Base-by-base conservation (phyloP, 2,113 vertebrate genomes). In the Hyperopisus bebe region DNA sequence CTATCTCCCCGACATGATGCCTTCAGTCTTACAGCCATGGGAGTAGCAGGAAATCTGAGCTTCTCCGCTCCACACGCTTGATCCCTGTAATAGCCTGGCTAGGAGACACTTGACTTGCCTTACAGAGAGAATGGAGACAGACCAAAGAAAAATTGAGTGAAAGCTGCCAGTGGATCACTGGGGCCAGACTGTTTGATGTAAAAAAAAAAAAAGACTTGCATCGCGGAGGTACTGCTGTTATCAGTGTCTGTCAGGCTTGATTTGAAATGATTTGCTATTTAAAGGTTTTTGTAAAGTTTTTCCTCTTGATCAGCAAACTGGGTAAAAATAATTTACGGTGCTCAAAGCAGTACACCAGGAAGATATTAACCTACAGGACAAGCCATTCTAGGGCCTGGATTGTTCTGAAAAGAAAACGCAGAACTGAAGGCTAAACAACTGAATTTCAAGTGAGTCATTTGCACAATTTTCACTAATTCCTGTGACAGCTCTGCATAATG, bases 241-340 rank as follows among this genome's bases (percentile, higher is more conserved):
- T 53, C 50, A 77, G 88, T 85, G 82, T 88, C 92, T 91, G 91
- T 91, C 90, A 88, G 91, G 88, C 92, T 80, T 86, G 89, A 90
- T 86, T 90, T 90, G 88, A 53, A 85, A 88, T 44, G 0, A 39
- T 90, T 91, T 15, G 1, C 87, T 90, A 89, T 89, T 89, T 82
- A 90, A 89, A 87, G 48, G 91, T 88, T 74, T 47, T 88, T 3
- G 86, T 47, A 92, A 92, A 85, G 82, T 83, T 90, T 47, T 87
- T 89, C 80, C 46, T 51, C 35, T 50, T 85, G 74, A 19, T 50
- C 9, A 1, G 15, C 83, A 47, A 80, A 35, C 74, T 39, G 6
- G 70, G 42, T 80, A 19, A 80, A 80, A 42, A 80, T 80, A 2
- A 35, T 42, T 35, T 35, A 39, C 3, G 15, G 31, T 7, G 15